Evolutionary conservation across 2,888 invertebrate genomes (phyloP).

Genomic region (Branchellion lobata): DNA sequence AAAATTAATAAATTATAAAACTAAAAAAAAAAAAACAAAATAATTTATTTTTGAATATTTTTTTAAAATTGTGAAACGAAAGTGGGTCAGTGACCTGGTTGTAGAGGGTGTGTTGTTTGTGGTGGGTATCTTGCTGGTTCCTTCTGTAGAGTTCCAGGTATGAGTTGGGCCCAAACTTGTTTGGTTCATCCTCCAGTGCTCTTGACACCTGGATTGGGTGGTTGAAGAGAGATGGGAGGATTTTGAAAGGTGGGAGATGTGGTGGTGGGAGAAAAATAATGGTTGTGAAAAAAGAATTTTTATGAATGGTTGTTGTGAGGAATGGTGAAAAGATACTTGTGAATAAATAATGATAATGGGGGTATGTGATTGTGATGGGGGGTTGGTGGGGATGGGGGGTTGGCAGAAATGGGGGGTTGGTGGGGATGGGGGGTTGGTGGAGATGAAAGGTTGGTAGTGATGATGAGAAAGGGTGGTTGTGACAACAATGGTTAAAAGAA

Average conservation of each 20-base stretch:
- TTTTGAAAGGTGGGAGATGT: background rate
- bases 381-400: background rate
- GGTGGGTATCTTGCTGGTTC: conserved; percentile 1
- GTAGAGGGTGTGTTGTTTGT: background rate
- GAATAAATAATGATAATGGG: background rate
- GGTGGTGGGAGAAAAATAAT: conserved; percentile 5
- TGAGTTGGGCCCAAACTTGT: conserved; percentile 36
- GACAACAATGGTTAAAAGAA: no score
- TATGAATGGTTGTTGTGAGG: background rate
- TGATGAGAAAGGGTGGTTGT: no score
- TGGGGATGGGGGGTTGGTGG: background rate
- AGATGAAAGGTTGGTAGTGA: no score
- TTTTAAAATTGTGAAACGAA: no score
- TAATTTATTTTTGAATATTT: no score
- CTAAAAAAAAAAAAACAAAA: no score
- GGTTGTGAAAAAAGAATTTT: no score
- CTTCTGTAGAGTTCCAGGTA: conserved; percentile 40
- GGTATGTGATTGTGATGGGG: background rate
- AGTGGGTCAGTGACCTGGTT: no score
- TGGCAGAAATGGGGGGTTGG: background rate
- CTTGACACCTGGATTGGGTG: background rate
- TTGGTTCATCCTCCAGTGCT: conserved; percentile 32
- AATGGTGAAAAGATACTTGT: background rate
- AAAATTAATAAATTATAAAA: no score
- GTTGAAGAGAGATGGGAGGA: no score